Evolutionary conservation across 2,113 vertebrate genomes (phyloP).

Genomic region (Choloepus hoffmanni): DNA sequence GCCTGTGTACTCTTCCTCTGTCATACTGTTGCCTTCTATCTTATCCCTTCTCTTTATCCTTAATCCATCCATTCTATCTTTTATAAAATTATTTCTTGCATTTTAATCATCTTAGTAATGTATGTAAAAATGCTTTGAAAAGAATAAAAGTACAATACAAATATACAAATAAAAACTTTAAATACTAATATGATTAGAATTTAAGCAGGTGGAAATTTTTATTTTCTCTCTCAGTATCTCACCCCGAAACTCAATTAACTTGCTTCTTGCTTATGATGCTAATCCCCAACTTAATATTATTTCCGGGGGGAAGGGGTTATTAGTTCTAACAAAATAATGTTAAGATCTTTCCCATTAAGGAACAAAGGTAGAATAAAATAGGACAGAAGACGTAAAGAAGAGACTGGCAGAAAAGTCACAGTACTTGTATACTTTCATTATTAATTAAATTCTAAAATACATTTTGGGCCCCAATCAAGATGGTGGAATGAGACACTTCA

Average conservation of each 20-base stretch:
- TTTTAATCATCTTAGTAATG: constrained; percentile 44
- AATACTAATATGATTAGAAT: neutral
- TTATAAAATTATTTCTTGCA: constrained; percentile 15
- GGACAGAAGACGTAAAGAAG: neutral
- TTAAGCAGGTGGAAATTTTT: constrained; percentile 17
- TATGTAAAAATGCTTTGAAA: neutral
- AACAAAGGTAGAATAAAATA: constrained; percentile 46
- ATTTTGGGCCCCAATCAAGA: neutral
- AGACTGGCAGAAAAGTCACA: neutral
- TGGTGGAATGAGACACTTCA: too few relatives aligned
- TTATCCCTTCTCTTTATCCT: constrained; percentile 18
- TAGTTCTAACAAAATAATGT: neutral
- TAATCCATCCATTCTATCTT: neutral
- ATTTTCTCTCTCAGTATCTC: constrained; percentile 37
- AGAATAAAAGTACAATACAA: constrained; percentile 40
- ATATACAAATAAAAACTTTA: neutral
- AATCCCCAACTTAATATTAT: neutral
- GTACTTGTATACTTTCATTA: neutral
- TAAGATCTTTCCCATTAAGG: neutral
- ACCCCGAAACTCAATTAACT: constrained; percentile 39
- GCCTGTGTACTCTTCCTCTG: neutral
- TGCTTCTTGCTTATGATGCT: neutral
- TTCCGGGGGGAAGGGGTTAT: neutral
- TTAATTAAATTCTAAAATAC: constrained; percentile 19
- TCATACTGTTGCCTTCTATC: neutral